These are phyloP conservation scores for Aurelia coerulea DNA, from an alignment of 30 jellyfish, hydroid and myxozoan genomes.

Conservation along the genomic window DNA sequence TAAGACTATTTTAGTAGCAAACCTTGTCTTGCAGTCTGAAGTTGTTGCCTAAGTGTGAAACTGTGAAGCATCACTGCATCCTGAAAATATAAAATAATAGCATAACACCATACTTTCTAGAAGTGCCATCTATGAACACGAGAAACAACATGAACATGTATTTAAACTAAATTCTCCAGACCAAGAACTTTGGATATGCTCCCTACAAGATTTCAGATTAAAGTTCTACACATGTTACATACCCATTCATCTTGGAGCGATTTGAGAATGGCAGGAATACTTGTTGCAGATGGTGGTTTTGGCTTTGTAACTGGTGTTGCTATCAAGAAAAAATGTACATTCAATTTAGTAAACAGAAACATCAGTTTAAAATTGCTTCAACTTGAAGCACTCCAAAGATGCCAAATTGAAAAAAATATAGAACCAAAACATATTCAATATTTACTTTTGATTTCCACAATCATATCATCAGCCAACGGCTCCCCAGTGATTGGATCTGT, in stretches of 20 bases:
- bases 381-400: too few species aligned
- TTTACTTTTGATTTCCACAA: constrained; percentile 88
- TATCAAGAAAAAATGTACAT: neutral
- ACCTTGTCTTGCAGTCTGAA: constrained; percentile 99
- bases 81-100: constrained; percentile 10
- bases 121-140: too few species aligned
- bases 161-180: too few species aligned
- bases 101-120: too few species aligned
- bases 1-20: neutral
- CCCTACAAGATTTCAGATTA: too few species aligned
- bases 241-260: constrained; percentile 99
- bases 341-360: neutral
- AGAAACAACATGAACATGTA: too few species aligned
- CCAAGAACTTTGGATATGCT: too few species aligned
- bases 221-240: neutral
- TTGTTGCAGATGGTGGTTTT: constrained; percentile 97
- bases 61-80: constrained; percentile 99
- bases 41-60: constrained; percentile 93
- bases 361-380: too few species aligned
- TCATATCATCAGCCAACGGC: constrained; percentile 81
- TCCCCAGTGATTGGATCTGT: constrained; percentile 99
- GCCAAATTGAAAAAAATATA: neutral
- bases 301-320: constrained; percentile 96
- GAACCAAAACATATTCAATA: too few species aligned
- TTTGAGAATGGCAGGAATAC: constrained; percentile 97